phyloP scores from a whole-genome alignment of 2,797 vertebrate genomes.

The Muraenolepis orangiensis region DNA sequence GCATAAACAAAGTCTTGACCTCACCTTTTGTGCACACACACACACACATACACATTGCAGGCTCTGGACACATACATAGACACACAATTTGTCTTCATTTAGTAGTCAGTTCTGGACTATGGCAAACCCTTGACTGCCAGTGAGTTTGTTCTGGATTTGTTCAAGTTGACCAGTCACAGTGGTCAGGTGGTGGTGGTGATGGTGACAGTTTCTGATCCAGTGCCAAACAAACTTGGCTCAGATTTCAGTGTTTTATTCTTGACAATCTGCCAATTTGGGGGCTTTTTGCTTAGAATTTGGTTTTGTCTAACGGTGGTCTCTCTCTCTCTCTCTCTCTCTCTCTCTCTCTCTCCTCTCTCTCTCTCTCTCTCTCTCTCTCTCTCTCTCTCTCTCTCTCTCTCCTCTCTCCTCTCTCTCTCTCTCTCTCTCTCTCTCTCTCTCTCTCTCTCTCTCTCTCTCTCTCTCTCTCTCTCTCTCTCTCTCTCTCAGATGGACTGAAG shows the following conservation, averaged over 20 bases:
- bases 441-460: not conserved
- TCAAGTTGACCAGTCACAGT: not conserved
- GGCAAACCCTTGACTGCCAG: not conserved
- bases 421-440: not conserved
- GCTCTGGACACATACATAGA: not conserved
- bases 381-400: not conserved
- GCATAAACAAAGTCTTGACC: not conserved
- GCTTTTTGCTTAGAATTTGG: not conserved
- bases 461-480: constrained; percentile 12
- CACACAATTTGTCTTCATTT: not conserved
- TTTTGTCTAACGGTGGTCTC: not conserved
- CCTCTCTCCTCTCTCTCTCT: not conserved
- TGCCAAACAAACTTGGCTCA: not conserved
- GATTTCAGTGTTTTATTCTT: not conserved
- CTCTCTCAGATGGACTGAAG: constrained; percentile 79
- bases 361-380: constrained; percentile 13
- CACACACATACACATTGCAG: not conserved
- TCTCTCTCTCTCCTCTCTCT: not conserved
- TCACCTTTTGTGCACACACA: not conserved
- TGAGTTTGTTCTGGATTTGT: not conserved
- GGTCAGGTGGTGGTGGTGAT: not conserved
- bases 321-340: not conserved
- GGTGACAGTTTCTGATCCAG: not conserved
- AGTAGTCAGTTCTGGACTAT: not conserved
- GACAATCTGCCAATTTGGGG: not conserved